A percentile compares a stretch with the other conserved stretches of the same genome.
phyloP scores from a whole-genome alignment of 2,797 vertebrate genomes.

The Malurus splendens region DNA sequence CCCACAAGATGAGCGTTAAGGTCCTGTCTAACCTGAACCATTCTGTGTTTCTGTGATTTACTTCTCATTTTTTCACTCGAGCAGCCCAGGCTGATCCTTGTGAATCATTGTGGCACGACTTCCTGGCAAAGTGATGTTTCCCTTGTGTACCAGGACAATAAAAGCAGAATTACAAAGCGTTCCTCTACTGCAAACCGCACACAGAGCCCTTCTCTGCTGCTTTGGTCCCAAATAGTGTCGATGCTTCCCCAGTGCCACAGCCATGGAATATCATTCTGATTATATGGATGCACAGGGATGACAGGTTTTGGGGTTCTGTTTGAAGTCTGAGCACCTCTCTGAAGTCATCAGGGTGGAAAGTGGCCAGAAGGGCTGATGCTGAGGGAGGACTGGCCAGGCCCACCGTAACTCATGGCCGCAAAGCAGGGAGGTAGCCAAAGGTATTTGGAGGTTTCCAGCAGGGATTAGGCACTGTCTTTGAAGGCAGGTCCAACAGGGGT shows the following conservation, averaged over 20 bases:
- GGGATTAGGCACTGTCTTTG: constrained; percentile 1
- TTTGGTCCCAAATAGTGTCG: not conserved
- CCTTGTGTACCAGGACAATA: not conserved
- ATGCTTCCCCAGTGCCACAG: not conserved
- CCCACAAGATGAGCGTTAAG: not conserved
- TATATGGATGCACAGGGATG: rapidly evolving
- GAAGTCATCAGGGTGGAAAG: not conserved
- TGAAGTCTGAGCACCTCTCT: not conserved
- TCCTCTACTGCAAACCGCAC: not conserved
- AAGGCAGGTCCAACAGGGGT: not conserved
- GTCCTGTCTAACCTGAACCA: not conserved
- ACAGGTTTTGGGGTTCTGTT: not conserved
- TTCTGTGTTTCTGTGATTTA: not conserved
- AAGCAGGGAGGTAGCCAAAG: not conserved
- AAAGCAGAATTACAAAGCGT: not conserved
- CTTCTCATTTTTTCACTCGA: not conserved
- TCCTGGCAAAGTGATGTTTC: not conserved
- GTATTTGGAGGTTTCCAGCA: not conserved
- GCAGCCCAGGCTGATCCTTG: not conserved
- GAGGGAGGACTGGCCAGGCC: not conserved
- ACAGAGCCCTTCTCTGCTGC: not conserved
- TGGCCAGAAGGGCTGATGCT: not conserved
- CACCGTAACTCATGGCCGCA: not conserved
- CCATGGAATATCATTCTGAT: rapidly evolving
- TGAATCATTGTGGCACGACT: not conserved